A percentile compares a stretch with the other conserved stretches of the same genome.
Conservation (phyloP, 1,140 invertebrate species). For the Gryllus bimaculatus region DNA sequence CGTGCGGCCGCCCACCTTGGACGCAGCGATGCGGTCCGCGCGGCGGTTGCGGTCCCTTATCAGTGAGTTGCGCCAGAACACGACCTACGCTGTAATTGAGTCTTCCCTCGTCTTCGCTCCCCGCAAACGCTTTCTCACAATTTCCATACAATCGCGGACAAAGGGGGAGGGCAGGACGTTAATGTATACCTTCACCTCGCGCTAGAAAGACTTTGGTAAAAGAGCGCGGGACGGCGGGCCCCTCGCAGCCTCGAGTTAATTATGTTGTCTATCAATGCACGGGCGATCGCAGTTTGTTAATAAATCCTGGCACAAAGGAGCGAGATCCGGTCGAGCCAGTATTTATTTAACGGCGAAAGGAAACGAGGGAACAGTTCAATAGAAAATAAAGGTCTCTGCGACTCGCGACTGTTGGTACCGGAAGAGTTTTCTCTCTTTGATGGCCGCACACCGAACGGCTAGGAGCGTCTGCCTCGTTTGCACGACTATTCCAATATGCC, state of each 20-base stretch:
- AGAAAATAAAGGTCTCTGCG: neutral
- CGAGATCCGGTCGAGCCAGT: neutral
- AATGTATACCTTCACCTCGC: conserved; percentile 3
- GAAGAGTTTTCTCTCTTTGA: no score
- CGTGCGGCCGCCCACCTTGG: no score
- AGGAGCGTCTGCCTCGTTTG: no score
- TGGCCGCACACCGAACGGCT: no score
- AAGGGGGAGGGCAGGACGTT: neutral
- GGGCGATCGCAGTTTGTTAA: neutral
- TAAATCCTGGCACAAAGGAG: neutral
- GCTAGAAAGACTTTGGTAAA: neutral
- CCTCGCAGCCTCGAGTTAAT: neutral
- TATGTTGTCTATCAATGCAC: neutral
- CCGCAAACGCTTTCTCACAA: neutral
- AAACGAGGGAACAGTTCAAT: neutral
- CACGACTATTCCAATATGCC: no score
- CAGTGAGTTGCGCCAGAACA: neutral
- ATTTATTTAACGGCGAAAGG: neutral
- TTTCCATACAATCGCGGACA: conserved; percentile 3
- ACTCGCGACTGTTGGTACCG: neutral
- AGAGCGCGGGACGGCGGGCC: neutral
- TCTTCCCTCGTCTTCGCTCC: neutral
- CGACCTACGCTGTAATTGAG: neutral
- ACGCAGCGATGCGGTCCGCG: no score
- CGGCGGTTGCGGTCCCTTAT: neutral